Evolutionary conservation across 2,888 invertebrate species (phyloP), one percentile per base, ranked within the genome.

Genomic region (Pyrocoelia pectoralis): DNA sequence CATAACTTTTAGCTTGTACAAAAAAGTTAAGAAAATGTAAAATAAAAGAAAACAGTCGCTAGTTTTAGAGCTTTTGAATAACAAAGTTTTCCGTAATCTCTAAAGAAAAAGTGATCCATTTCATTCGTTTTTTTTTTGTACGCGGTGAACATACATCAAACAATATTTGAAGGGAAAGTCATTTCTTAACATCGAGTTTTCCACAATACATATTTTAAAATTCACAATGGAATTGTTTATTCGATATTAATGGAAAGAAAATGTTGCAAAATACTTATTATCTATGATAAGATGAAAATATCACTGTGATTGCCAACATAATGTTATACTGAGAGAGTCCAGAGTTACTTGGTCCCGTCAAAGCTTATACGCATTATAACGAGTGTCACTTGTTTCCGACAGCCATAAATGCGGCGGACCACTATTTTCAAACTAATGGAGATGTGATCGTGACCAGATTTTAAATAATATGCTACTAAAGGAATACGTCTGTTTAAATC

Each of bases 371-470:
- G 56, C 60, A 65, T 65, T 65, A 60, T 65, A 65, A 65, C 65
- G 60, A 59, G 65, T 65, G 65, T 56, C 65, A 60, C 65, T 65
- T 65, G 65, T 56, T 65, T 60, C 59, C 65, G 65, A 65, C 65
- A 60, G 60, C 56, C 60, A 65, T 65, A 65, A 65, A 65, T 56
- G 65, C 56, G 60, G 65, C 56, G 43, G 65, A 60, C 65, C 65
- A 65, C 65, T 65, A 65, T 65, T 65, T 65, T 56, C 56, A 65
- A 65, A 65, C 65, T 65, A 65, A 65, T 65, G 60, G 65, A 65
- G 65, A 65, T 60, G 56, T 48, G 65, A 60, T 60, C 65, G 65
- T 65, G 65, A 40, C 50, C 50, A 49, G 65, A 51, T 48, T 56
- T 12, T 6, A 40, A 60, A 29, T 33, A 54, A 15, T 18, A 51